Base-by-base conservation (phyloP, 2,888 invertebrate genomes). In the Acanthosoma haemorrhoidale region DNA sequence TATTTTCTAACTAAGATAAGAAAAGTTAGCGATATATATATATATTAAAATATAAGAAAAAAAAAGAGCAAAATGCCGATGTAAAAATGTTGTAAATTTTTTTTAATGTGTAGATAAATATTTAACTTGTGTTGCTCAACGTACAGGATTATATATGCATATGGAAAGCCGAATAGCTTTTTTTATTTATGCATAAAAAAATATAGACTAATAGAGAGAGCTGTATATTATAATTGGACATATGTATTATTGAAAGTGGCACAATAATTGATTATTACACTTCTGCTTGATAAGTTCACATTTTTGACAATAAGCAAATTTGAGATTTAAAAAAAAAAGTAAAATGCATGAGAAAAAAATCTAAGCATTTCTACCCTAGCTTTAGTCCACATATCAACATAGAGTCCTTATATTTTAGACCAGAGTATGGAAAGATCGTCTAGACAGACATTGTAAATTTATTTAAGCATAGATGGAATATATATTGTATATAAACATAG, bases 331-430 rank as follows among this genome's bases (percentile, higher is more conserved):
- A 41, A 57, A 57, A 8, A 21, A 31, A 25, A 29, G 39, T 64
- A 21, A 18, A 64, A 29, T 39, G 39, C 39, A 41, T 29, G 64
- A 41, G 39, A 64, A 63, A 36, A 15, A 64, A 64, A 38, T 61
- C 18, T 38, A 61, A 36, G 41, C 25, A 39, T 64, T 41, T 64
- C 25, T 64, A 64, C 29, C 29, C 41, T 64, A 64, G 64, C 64
- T 64, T 29, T 64, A 64, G 64, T 64, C 38, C 31, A 64, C 64
- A 64, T 64, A 64, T 64, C 64, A 64, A 64, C 29, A 64, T 36
- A 64, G 64, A 41, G 39, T 41, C 64, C 61, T 61, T 36, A 61
- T 61, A 61, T 61, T 36, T 36, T 36, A 36, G 34, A 61, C 18
- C 39, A 64, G 64, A n/a, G 13, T 38, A 39, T 15, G 13, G 29